Percentiles rank a stretch among this genome's conserved stretches.
phyloP scores from a whole-genome alignment of 2,113 vertebrate genomes.

The Hystrix cristata region DNA sequence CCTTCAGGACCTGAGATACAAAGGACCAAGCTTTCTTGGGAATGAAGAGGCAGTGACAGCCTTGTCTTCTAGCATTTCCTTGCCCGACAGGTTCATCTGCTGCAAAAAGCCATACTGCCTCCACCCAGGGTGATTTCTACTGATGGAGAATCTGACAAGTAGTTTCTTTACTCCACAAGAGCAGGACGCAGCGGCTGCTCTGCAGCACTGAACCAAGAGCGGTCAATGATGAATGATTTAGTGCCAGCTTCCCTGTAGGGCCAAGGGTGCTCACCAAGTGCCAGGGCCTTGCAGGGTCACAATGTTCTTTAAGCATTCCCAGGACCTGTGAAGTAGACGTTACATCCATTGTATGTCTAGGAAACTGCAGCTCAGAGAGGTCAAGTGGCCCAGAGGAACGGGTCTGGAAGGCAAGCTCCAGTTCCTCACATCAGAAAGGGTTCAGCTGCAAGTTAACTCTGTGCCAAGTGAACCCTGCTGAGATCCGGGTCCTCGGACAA shows the following conservation, averaged over 20 bases:
- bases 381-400: neutral
- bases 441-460: neutral
- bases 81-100: neutral
- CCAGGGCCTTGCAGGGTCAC: neutral
- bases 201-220: conserved; percentile 54
- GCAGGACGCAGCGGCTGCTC: conserved; percentile 39
- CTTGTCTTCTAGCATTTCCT: conserved; percentile 8
- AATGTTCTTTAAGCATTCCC: conserved; percentile 41
- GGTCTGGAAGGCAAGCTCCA: neutral
- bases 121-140: neutral
- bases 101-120: neutral
- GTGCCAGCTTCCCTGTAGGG: conserved; percentile 54
- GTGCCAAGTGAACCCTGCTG: neutral
- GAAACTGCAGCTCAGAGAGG: conserved; percentile 39
- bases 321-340: conserved; percentile 13
- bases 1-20: neutral
- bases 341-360: neutral
- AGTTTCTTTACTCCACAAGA: conserved; percentile 65
- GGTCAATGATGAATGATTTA: conserved; percentile 74
- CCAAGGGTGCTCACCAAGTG: conserved; percentile 49
- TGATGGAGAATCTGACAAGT: conserved; percentile 65
- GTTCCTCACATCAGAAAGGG: neutral
- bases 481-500: neutral
- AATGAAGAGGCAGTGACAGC: neutral
- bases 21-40: neutral